Conservation (phyloP, 2,888 invertebrate genomes). For the Drosophila emarginata region DNA sequence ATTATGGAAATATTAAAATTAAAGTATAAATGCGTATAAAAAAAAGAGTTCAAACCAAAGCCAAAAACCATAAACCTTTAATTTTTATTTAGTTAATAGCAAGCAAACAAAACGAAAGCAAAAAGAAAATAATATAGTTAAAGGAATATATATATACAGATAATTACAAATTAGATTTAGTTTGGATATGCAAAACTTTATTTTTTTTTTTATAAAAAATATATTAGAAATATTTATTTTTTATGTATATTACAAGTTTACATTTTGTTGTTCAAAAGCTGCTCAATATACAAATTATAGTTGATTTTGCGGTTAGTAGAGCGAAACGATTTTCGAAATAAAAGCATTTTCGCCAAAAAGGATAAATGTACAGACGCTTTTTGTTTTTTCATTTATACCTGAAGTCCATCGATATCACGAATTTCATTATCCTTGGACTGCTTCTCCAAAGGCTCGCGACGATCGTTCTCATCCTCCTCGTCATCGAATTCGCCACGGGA, state of each 20-base stretch:
- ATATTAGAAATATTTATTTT: conserved; percentile 49
- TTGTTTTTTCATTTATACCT: conserved; percentile 78
- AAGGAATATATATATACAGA: conserved; percentile 5
- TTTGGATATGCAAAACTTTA: conserved; percentile 64
- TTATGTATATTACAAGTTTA: conserved; percentile 56
- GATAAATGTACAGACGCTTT: conserved; percentile 19
- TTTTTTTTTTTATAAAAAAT: conserved; percentile 52
- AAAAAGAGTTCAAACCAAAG: conserved; percentile 38
- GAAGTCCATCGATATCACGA: conserved; percentile 77
- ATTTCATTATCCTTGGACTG: conserved; percentile 78
- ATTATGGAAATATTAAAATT: conserved; percentile 15
- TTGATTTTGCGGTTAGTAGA: conserved; percentile 56
- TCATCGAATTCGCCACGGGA: conserved; percentile 51
- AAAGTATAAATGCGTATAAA: conserved; percentile 1
- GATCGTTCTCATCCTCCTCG: conserved; percentile 69
- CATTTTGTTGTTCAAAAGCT: conserved; percentile 40
- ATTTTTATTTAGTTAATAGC: conserved; percentile 18
- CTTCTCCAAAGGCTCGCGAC: conserved; percentile 70
- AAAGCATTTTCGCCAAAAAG: conserved; percentile 43
- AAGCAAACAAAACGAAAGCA: neutral
- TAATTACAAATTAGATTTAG: conserved; percentile 50
- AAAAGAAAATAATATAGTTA: conserved; percentile 46
- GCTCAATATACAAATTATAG: conserved; percentile 44
- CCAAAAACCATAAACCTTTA: conserved; percentile 32
- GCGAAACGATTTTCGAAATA: too few species aligned